A percentile compares a stretch with the other conserved stretches of the same genome.
These are phyloP conservation scores for Nothura maculosa DNA, from an alignment of 2,797 vertebrate genomes.

Conservation along the genomic window DNA sequence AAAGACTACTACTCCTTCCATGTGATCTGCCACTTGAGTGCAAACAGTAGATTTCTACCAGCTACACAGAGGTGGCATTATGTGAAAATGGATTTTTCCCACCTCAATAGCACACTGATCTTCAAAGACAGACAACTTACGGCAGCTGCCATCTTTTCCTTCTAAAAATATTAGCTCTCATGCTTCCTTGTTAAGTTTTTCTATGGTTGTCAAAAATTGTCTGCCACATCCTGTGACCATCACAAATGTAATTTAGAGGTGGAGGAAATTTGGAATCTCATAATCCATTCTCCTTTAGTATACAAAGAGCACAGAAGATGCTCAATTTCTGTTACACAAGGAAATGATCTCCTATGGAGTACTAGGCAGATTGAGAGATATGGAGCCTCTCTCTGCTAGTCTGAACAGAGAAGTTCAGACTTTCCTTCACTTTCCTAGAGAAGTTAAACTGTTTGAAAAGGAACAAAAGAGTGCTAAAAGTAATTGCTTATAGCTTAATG, in stretches of 20 bases:
- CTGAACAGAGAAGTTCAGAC: no score
- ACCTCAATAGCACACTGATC: neutral
- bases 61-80: neutral
- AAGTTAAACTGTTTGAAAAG: neutral
- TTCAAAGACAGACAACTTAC: slow-evolving; percentile 21
- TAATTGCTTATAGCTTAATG: neutral
- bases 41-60: neutral
- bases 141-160: neutral
- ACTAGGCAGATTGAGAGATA: neutral
- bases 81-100: slow-evolving; percentile 11
- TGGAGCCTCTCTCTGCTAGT: neutral
- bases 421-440: neutral
- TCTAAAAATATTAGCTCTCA: slow-evolving; percentile 20
- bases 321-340: neutral
- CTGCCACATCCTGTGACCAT: neutral
- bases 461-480: neutral
- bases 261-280: neutral
- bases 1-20: neutral
- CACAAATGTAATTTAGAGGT: neutral
- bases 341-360: neutral
- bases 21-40: neutral
- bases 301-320: neutral
- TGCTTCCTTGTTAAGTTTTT: neutral
- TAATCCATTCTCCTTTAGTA: neutral
- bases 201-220: neutral